A percentile compares a stretch with the other conserved stretches of the same genome.
These are phyloP conservation scores for Datnioides undecimradiatus DNA, from an alignment of 2,113 vertebrate genomes.

Conservation along the genomic window DNA sequence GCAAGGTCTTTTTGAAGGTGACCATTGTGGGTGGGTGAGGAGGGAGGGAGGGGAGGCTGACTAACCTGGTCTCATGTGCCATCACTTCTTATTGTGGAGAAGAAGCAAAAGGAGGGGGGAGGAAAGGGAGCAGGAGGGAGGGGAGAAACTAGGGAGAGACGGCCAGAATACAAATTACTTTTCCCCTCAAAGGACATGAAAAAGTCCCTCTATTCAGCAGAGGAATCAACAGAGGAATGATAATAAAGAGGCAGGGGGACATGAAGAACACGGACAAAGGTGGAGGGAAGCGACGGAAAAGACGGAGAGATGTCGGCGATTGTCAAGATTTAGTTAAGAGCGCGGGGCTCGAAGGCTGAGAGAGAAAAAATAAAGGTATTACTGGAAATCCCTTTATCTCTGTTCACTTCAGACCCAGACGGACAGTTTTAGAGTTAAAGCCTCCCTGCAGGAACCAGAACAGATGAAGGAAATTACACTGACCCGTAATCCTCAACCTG, in stretches of 20 bases:
- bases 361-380: conserved; percentile 5
- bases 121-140: neutral
- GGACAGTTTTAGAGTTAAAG: conserved; percentile 17
- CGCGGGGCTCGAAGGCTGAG: neutral
- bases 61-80: conserved; percentile 50
- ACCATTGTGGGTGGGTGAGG: conserved; percentile 48
- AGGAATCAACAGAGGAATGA: conserved; percentile 48
- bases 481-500: conserved; percentile 40
- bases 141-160: conserved; percentile 9
- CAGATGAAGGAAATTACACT: conserved; percentile 46
- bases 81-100: conserved; percentile 48
- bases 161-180: conserved; percentile 73
- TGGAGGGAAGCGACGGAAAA: neutral
- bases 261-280: neutral
- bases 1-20: conserved; percentile 77
- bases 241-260: conserved; percentile 43
- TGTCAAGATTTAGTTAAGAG: conserved; percentile 1
- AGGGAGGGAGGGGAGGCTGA: neutral
- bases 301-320: neutral
- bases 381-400: conserved; percentile 33
- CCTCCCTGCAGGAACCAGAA: conserved; percentile 23
- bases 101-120: conserved; percentile 8
- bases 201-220: conserved; percentile 65
- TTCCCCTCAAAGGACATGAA: conserved; percentile 1
- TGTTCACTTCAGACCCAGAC: neutral